Evolutionary conservation across 2,888 invertebrate genomes (phyloP), one percentile per base, ranked within the genome.

Genomic region (Pollenia angustigena): DNA sequence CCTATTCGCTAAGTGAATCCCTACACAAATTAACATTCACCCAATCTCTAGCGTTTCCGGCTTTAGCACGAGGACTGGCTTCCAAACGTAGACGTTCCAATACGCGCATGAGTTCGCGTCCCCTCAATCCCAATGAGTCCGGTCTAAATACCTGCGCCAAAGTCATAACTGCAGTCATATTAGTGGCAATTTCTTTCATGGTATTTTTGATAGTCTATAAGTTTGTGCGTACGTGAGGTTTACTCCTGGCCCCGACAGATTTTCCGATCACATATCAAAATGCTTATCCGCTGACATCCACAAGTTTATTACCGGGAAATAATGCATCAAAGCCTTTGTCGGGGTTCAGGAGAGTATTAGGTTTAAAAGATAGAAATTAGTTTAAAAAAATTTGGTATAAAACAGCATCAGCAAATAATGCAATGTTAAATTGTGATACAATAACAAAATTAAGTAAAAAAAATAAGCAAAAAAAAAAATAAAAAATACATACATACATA

Each of bases 211-310:
- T 96, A 32, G 96, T 96, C 81, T 96, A 96, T 91, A 96, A 96
- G 91, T 96, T 96, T 91, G 96, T 96, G 91, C 94, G 95, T 92
- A 96, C 96, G 95, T 96, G 96, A 96, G 96, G 96, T 87, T 95
- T 96, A 94, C 95, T 96, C 93, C 94, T 96, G 95, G 95, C 95
- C 93, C 95, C 95, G 92, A 91, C 93, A 89, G 93, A 93, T 79
- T 92, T 91, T 87, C 90, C 93, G 89, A 88, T 90, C 75, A 91
- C 92, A 91, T 92, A 92, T 91, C 92, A 92, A 89, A 91, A 90
- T 87, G 90, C 90, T 87, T 91, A 90, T 84, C 89, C 91, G 83
- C 71, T 89, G 80, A 85, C 87, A 71, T 74, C 87, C 23, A 80
- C 81, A 52, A 71, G 69, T 46, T 50, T 74, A 52, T 85, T 81